Conservation (phyloP, 2,888 invertebrate genomes). For the Cryptocephalus moraei region DNA sequence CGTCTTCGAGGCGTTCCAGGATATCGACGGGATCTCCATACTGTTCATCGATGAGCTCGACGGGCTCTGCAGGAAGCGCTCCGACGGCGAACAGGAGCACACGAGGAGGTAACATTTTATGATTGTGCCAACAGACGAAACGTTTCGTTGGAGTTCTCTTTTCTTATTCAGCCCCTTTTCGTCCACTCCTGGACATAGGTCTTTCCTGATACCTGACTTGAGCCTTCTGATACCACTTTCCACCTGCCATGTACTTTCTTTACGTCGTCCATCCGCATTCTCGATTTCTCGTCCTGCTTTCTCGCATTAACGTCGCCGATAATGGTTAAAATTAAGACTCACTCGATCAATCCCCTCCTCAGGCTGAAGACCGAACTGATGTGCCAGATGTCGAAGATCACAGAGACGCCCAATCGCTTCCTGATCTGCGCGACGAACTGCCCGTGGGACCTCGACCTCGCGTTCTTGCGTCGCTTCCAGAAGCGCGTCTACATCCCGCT, state of each 20-base stretch:
- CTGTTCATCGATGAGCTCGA: conserved; percentile 53
- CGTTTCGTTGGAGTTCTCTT: no score
- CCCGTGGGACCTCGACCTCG: conserved; percentile 51
- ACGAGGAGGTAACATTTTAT: conserved; percentile 33
- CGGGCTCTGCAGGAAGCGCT: conserved; percentile 43
- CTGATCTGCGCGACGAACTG: conserved; percentile 50
- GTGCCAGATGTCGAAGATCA: conserved; percentile 40
- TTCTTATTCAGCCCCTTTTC: no score
- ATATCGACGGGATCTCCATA: conserved; percentile 32
- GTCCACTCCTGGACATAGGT: no score
- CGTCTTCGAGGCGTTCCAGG: conserved; percentile 27
- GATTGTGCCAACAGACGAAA: background rate
- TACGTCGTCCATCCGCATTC: no score
- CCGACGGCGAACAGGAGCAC: conserved; percentile 40
- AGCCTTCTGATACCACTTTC: no score
- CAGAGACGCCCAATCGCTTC: conserved; percentile 29
- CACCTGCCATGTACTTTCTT: no score
- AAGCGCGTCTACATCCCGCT: conserved; percentile 45
- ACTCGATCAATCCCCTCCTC: background rate
- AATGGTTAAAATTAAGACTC: no score
- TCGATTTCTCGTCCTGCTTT: no score
- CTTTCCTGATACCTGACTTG: no score
- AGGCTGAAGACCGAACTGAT: conserved; percentile 48
- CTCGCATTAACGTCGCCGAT: no score
- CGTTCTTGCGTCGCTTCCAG: conserved; percentile 47